Base-by-base conservation (phyloP, 2,888 invertebrate species). In the Stegophylla sp. region DNA sequence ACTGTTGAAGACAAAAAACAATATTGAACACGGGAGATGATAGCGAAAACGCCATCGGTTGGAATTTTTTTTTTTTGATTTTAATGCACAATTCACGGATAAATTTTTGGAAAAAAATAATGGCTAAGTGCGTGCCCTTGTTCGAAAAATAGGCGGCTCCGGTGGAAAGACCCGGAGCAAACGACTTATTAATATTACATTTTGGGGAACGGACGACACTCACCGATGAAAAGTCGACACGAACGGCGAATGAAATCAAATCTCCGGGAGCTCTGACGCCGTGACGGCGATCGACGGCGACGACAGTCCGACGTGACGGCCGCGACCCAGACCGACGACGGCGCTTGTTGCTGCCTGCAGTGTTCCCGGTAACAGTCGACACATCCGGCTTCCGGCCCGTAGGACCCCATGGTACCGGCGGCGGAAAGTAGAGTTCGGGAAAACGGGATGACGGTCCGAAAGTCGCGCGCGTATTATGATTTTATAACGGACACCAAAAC, bases 331-430 rank as follows among this genome's bases (percentile, higher is more conserved):
- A 66, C 53, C 26, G 66, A 76, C 13, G 64, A 53, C 53, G 26
- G 12, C 26, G n/a, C n/a, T n/a, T n/a, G n/a, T n/a, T 15, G 69
- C 13, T 48, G 79, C 26, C 51, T 53, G 17, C 79, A 79, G 61
- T 79, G 71, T 79, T 79, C 79, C 1, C 79, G 79, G n/a, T 71
- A 61, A 61, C 79, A 71, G 23, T 63, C 71, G 12, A 61, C 61
- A 26, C 79, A 79, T 15, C 53, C 79, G 28, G 69, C 3, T n/a
- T 20, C 69, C n/a, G n/a, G n/a, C 13, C 43, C 63, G 34, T 61
- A 69, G 15, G 77, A 67, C 43, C 59, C 67, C 77, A 69, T 63
- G 9, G n/a, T n/a, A 28, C n/a, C 17, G 43, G 43, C 63, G 59
- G 23, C 63, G 45, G 72, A 41, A 15, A 15, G 41, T n/a, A 12